These are phyloP conservation scores for Bugula neritina DNA, from an alignment of 2,888 invertebrate species.

Conservation along the genomic window DNA sequence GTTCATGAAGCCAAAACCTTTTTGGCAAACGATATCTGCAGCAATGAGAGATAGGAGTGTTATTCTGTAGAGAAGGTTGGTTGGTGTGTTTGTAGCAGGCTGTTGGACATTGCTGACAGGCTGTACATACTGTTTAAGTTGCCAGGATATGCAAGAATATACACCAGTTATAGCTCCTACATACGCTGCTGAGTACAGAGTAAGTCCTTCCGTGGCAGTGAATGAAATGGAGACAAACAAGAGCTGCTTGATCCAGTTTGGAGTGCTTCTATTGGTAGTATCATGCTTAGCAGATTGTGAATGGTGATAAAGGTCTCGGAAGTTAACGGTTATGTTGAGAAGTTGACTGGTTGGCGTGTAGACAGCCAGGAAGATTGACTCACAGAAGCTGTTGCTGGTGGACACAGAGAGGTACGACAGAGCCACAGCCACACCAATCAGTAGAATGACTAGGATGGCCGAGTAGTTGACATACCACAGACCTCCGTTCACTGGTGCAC, in stretches of 20 bases:
- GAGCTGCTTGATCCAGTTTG: constrained; percentile 27
- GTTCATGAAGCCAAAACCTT: not conserved
- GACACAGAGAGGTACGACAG: constrained; percentile 27
- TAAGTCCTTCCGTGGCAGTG: not conserved
- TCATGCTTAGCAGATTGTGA: not conserved
- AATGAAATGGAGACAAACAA: not conserved
- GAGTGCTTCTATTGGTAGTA: no score
- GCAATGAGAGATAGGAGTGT: not conserved
- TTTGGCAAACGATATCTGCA: not conserved
- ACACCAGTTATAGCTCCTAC: not conserved
- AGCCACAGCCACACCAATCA: constrained; percentile 19
- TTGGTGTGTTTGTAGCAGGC: not conserved
- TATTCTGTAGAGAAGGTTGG: not conserved
- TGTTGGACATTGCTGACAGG: not conserved
- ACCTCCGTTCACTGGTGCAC: constrained; percentile 1
- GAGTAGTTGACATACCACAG: constrained; percentile 24
- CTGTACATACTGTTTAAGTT: not conserved
- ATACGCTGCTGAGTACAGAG: not conserved
- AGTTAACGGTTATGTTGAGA: constrained; percentile 23
- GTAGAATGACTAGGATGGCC: constrained; percentile 27
- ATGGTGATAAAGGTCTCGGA: not conserved
- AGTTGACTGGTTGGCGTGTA: constrained; percentile 27
- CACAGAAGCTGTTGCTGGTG: constrained; percentile 27
- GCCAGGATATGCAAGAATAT: not conserved
- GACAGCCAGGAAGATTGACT: constrained; percentile 27